These are phyloP conservation scores for Xiphorhynchus elegans DNA, from an alignment of 2,113 vertebrate species.

Conservation along the genomic window DNA sequence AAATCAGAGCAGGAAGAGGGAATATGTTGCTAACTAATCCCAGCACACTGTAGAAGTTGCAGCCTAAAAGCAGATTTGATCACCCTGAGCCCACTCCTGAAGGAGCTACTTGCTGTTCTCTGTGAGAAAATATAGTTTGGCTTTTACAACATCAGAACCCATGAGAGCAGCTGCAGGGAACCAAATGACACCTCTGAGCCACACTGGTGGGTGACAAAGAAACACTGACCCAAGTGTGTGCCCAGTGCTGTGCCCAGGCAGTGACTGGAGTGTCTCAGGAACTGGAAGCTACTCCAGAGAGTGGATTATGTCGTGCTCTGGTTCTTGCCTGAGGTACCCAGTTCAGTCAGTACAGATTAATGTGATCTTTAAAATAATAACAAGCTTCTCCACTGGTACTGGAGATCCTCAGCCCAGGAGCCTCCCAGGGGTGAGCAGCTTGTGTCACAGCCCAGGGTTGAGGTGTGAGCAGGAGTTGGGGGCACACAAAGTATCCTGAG, in stretches of 20 bases:
- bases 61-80: not conserved
- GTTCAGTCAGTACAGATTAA: not conserved
- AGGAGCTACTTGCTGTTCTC: not conserved
- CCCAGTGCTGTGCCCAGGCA: not conserved
- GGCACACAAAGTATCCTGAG: not conserved
- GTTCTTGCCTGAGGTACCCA: not conserved
- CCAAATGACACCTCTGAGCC: not conserved
- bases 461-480: not conserved
- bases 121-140: not conserved
- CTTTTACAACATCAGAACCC: not conserved
- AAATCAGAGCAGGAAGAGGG: slow-evolving; percentile 35
- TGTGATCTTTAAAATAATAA: not conserved
- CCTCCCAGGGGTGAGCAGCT: not conserved
- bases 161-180: not conserved
- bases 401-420: not conserved
- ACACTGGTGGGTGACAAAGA: not conserved
- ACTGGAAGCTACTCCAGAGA: not conserved
- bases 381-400: not conserved
- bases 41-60: not conserved
- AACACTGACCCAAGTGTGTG: accelerated
- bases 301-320: not conserved
- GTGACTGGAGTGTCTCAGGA: not conserved
- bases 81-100: accelerated
- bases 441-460: accelerated
- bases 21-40: not conserved